phyloP scores from a whole-genome alignment of 2,113 vertebrate species.

The Phaethornis superciliosus region DNA sequence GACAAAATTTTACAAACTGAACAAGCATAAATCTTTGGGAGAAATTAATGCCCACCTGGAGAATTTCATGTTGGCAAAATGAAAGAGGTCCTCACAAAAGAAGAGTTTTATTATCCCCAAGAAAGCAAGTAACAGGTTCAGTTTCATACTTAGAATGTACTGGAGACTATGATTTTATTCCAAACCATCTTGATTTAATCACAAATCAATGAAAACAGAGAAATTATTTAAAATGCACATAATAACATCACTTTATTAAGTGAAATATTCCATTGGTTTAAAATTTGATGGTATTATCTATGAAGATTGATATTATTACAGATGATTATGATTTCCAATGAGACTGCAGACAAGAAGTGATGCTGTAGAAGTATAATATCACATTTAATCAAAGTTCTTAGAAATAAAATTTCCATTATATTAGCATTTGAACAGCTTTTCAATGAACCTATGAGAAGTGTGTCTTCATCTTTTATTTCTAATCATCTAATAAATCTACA shows the following conservation, averaged over 20 bases:
- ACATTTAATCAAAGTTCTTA: slow-evolving; percentile 61
- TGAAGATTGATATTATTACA: slow-evolving; percentile 27
- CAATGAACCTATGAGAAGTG: slow-evolving; percentile 23
- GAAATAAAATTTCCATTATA: slow-evolving; percentile 66
- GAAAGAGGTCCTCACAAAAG: neutral
- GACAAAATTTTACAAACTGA: neutral
- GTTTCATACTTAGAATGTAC: neutral
- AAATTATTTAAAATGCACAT: neutral
- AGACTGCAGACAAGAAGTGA: slow-evolving; percentile 27
- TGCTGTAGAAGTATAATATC: neutral
- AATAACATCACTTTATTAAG: neutral
- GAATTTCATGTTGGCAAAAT: neutral
- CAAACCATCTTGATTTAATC: neutral
- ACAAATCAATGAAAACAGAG: neutral
- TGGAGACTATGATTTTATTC: neutral
- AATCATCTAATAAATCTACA: slow-evolving; percentile 52
- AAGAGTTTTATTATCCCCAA: neutral
- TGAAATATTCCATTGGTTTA: slow-evolving; percentile 16
- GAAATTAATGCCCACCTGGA: neutral
- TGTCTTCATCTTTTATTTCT: slow-evolving; percentile 68
- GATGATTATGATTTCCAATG: slow-evolving; percentile 5
- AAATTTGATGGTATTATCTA: slow-evolving; percentile 29
- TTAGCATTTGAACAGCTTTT: slow-evolving; percentile 66
- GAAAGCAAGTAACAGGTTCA: neutral
- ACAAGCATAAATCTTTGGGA: neutral